Base-by-base conservation (phyloP, 2,888 invertebrate species). In the Chrysolina oricalcia region DNA sequence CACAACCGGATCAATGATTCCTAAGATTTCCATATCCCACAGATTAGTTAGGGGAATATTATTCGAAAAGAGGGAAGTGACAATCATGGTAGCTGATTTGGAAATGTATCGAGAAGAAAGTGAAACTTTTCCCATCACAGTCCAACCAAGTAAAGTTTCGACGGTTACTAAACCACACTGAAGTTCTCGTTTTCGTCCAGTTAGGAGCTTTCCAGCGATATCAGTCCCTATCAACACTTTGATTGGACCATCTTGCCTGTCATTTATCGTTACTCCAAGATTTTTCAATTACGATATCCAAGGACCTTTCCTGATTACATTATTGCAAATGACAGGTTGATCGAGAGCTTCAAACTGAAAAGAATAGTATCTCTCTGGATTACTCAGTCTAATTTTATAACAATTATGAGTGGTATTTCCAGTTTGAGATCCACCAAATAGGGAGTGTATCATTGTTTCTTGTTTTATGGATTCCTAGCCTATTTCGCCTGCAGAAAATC, bases 1-100 rank as follows among this genome's bases (percentile, higher is more conserved):
- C n/a, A n/a, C n/a, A n/a, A n/a, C n/a, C n/a, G 19, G 82, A 73
- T 86, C 82, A n/a, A 19, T 76, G 6, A 86, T 85, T 0, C 84
- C 85, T 2, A 85, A 40, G 13, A 77, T 75, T 40, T 85, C 85
- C 11, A 85, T 73, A 15, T 27, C 70, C 83, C 85, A 86, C 41
- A 85, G 23, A 0, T 72, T 6, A 53, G 23, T 17, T 21, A 66
- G 41, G 41, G 23, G n/a, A 1, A 66, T 50, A n/a, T 66, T 65
- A 1, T 43, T 50, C 1, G 53, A 50, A 27, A 40, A 23, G n/a
- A 35, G 17, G 11, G 53, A 35, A 23, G 64, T 71, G 0, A 68
- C 40, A 40, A 56, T 41, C 68, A 68, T 68, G 2, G 40, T 35
- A n/a, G 53, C 50, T 19, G 40, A 53, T 68, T 56, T 35, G 56